Percentiles rank a stretch among this genome's conserved stretches.
Conservation (phyloP, 2,797 vertebrate species). For the Bothrops alternatus region DNA sequence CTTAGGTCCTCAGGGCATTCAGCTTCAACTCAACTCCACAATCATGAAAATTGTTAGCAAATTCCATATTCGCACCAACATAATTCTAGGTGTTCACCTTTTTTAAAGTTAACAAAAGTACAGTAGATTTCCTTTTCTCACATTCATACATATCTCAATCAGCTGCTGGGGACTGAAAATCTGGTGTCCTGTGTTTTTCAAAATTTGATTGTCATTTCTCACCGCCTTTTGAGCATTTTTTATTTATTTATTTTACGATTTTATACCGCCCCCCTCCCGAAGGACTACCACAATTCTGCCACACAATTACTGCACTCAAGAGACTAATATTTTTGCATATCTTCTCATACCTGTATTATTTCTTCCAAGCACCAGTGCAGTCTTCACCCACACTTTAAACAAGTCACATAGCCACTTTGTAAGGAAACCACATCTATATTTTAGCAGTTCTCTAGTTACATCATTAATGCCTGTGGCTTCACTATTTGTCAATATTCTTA, state of each 20-base stretch:
- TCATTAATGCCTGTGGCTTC: neutral
- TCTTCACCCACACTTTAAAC: neutral
- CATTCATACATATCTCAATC: neutral
- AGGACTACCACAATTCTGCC: neutral
- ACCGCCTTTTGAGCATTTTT: neutral
- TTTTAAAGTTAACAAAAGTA: neutral
- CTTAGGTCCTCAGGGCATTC: neutral
- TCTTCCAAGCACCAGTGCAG: neutral
- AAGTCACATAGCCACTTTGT: neutral
- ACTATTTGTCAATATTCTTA: neutral
- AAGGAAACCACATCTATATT: neutral
- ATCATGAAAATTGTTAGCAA: neutral
- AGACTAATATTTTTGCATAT: neutral
- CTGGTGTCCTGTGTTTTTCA: neutral
- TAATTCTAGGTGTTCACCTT: neutral
- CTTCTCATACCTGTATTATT: neutral
- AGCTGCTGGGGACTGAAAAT: neutral
- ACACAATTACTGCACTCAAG: neutral
- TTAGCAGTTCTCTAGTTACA: neutral
- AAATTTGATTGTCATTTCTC: neutral
- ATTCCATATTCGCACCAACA: neutral
- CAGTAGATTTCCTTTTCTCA: neutral
- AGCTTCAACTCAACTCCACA: neutral
- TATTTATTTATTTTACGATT: too few species aligned
- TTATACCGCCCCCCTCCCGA: too few species aligned